Evolutionary conservation across 2,797 vertebrate species (phyloP).

Genomic region (Spondyliosoma cantharus): DNA sequence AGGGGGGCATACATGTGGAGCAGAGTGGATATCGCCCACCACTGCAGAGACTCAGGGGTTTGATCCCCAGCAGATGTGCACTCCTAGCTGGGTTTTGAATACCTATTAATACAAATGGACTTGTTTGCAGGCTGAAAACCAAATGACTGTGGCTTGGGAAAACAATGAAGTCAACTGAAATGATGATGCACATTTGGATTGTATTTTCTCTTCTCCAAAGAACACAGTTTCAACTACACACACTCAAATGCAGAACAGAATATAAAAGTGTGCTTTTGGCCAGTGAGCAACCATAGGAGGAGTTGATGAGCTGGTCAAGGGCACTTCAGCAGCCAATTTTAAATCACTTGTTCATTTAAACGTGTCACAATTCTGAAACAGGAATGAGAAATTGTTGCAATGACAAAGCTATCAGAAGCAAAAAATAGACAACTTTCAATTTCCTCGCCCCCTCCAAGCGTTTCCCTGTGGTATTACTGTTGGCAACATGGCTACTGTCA

Average conservation of each 20-base stretch:
- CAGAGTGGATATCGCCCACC: background rate
- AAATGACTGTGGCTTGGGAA: background rate
- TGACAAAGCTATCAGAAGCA: background rate
- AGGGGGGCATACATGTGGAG: background rate
- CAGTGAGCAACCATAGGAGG: constrained; percentile 1
- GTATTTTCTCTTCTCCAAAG: background rate
- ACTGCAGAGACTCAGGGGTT: background rate
- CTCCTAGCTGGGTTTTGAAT: background rate
- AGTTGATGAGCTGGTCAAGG: constrained; percentile 7
- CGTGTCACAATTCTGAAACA: background rate
- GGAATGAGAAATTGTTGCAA: background rate
- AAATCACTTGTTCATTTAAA: constrained; percentile 26
- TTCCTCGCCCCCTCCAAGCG: too few species aligned
- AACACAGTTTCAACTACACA: background rate
- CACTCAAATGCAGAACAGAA: background rate
- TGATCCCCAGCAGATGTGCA: too few species aligned
- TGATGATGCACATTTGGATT: background rate
- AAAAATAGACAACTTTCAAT: too few species aligned
- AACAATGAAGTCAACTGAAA: background rate
- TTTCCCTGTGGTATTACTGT: too few species aligned
- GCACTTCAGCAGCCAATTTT: background rate
- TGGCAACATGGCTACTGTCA: too few species aligned
- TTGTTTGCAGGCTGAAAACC: too few species aligned
- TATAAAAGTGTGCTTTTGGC: background rate
- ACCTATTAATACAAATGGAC: too few species aligned